Base-by-base conservation (phyloP, 2,113 vertebrate genomes). In the Melospiza melodia region DNA sequence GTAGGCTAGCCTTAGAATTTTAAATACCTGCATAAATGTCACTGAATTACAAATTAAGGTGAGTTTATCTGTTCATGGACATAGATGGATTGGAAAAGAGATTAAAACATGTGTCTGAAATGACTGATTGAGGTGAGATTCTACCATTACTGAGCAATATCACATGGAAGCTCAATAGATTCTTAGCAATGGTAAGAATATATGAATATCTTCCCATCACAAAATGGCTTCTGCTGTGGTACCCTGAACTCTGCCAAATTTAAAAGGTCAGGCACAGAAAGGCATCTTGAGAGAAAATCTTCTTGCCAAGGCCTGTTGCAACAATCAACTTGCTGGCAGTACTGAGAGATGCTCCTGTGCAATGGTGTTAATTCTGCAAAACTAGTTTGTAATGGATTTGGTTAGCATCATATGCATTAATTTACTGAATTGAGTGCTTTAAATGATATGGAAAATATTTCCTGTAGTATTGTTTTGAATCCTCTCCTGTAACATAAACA, bases 11-110 rank as follows among this genome's bases (percentile, higher is more conserved):
- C 85, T 89, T 81, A 75, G 69, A 75, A 90, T 92, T 87, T 84
- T 72, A 93, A 95, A 94, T 91, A 75, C 69, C 85, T 92, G 46
- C 62, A 78, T 86, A 92, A 96, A 95, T 88, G 69, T 94, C 93
- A 95, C 68, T 65, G 83, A 86, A 92, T 92, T 93, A 75, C 72
- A 81, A 90, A 81, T 77, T 61, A 78, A 71, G 73, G 65, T 71
- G 74, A 77, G 31, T 88, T 93, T 76, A 79, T 87, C 87, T 94
- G 72, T 54, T 96, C 44, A 17, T 57, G 86, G 73, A 54, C 72
- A 84, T 66, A 67, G 67, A 84, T 41, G 37, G 52, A 82, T 77
- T 75, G 68, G 86, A 84, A 76, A 80, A 63, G 39, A 81, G 31
- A 44, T 86, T 90, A 83, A 79, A 95, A 30, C 41, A n/a, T 43